Evolutionary conservation across 1,140 invertebrate genomes (phyloP).

Genomic region (Brachionus calyciflorus): DNA sequence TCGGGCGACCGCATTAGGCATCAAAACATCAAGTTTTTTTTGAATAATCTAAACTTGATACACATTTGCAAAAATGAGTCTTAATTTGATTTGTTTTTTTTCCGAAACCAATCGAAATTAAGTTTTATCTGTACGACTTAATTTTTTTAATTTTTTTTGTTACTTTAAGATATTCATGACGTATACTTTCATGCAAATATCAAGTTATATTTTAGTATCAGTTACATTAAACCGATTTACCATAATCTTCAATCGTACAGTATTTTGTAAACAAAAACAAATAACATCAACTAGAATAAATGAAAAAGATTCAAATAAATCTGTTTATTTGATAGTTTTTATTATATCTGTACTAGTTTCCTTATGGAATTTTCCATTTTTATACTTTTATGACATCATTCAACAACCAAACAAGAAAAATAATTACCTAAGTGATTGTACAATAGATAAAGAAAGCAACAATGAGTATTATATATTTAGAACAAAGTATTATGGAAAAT

Average conservation of each 20-base stretch:
- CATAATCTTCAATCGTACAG: constrained; percentile 33
- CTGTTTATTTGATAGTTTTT: background rate
- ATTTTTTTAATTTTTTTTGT: background rate
- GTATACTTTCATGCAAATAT: constrained; percentile 45
- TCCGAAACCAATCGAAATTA: no score
- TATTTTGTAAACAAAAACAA: constrained; percentile 20
- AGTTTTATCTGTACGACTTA: background rate
- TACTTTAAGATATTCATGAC: constrained; percentile 21
- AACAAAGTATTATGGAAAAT: constrained; percentile 18
- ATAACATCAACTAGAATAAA: background rate
- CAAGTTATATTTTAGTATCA: constrained; percentile 35
- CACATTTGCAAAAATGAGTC: no score
- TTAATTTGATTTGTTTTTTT: no score
- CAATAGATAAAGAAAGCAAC: constrained; percentile 6
- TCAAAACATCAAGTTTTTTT: no score
- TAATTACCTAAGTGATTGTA: constrained; percentile 18
- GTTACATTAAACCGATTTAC: constrained; percentile 36
- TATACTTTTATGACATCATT: constrained; percentile 28
- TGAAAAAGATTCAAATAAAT: background rate
- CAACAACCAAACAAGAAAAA: background rate
- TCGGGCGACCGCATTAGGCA: no score
- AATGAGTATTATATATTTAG: constrained; percentile 4
- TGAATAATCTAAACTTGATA: no score
- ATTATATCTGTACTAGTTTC: background rate
- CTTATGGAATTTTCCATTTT: constrained; percentile 11